Evolutionary conservation across 2,888 invertebrate species (phyloP), one percentile per base, ranked within the genome.

Genomic region (Epirrita christyi): DNA sequence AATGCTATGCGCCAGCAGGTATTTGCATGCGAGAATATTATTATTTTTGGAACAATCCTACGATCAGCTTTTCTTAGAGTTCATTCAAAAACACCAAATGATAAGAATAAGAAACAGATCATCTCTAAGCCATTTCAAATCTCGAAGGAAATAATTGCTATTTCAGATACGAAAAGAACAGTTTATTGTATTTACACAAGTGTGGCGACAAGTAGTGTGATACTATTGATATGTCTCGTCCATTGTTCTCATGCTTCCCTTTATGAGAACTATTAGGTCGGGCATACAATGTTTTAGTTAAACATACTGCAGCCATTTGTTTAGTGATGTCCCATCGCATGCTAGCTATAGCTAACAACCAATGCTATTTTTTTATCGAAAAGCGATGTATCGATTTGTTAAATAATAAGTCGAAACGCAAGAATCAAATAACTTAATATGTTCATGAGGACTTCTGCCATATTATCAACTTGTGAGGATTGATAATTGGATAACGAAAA

Each of bases 271-370:
- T 79, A 78, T 75, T 76, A 71, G 83, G 80, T 73, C 76, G 73
- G 70, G 66, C 74, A 80, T 83, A 85, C 80, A 83, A 73, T 75
- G 74, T 73, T 72, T 68, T 67, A 73, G 70, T 66, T 71, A 70
- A 70, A 72, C 71, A 72, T 50, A 72, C 70, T 74, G 68, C 66
- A 63, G 62, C 64, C 59, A 72, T 78, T 73, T 76, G 59, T 66
- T 68, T 59, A 69, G 67, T 76, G 75, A 79, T 70, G 73, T 76
- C 71, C 75, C 64, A 42, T 53, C 45, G 55, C 8, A 47, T 28
- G 14, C 27, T 41, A 27, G 21, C 32, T 15, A 29, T 2, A 40
- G 13, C 29, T 6, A 38, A 38, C n/a, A 10, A 5, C 11, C 5
- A 21, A 6, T 11, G 28, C 14, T 28, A 38, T 21, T 37, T 52